A percentile compares a stretch with the other conserved stretches of the same genome.
phyloP scores from a whole-genome alignment of 2,797 vertebrate genomes.

The Prunella strophiata region DNA sequence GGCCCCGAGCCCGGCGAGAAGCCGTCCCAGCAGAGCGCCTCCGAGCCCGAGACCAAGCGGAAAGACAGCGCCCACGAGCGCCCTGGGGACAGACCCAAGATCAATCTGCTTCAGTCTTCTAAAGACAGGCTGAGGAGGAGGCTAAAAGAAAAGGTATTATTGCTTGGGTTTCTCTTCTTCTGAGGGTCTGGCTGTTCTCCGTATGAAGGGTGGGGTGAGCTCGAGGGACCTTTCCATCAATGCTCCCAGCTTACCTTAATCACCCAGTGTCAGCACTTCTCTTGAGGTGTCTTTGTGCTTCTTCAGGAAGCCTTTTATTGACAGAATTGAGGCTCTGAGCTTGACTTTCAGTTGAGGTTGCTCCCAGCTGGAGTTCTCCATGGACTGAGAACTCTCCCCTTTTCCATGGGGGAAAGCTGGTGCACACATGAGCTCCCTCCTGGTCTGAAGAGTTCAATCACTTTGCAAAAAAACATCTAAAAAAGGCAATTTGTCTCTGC shows the following conservation, averaged over 20 bases:
- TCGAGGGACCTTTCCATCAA: background rate
- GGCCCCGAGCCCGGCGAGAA: constrained; percentile 60
- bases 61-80: constrained; percentile 77
- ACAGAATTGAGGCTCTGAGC: background rate
- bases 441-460: background rate
- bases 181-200: background rate
- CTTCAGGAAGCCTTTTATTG: background rate
- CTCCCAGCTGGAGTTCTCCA: background rate
- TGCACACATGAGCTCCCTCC: background rate
- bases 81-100: constrained; percentile 78
- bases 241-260: background rate
- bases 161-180: background rate
- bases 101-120: constrained; percentile 93
- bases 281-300: background rate
- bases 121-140: constrained; percentile 94
- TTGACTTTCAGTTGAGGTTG: background rate
- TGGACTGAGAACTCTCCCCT: background rate
- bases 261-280: background rate
- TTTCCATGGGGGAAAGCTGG: background rate
- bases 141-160: constrained; percentile 93
- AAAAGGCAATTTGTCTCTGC: background rate
- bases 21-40: constrained; percentile 45
- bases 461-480: background rate
- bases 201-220: background rate
- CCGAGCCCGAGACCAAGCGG: constrained; percentile 71